Base-by-base conservation (phyloP, 2,888 invertebrate genomes). In the Harmothoe impar region DNA sequence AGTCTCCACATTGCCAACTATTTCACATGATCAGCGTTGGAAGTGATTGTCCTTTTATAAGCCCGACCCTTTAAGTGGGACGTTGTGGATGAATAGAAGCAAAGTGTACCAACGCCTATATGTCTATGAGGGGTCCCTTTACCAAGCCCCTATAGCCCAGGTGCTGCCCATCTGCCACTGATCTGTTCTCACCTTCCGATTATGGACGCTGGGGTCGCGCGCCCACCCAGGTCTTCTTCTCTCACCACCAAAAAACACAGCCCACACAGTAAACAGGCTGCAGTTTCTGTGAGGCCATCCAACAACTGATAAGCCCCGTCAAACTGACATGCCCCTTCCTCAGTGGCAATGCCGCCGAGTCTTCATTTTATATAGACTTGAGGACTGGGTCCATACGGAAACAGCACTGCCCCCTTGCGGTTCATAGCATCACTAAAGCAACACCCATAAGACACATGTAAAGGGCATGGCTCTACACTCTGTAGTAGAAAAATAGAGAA, bases 141-240 rank as follows among this genome's bases (percentile, higher is more conserved):
- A 43, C 43, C 43, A 43, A n/a, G n/a, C n/a, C n/a, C n/a, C n/a
- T n/a, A 43, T 43, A 10, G 81, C 5, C 35, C 81, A 81, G 15
- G 81, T 81, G 81, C 33, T 23, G 81, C 17, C 10, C 81, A 81
- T 43, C 20, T 81, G 81, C 72, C 15, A 15, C 72, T 72, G 72
- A 72, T 72, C 72, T 72, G 72, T 72, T 72, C 72, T 72, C 72
- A 29, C 72, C 72, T 72, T 15, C 72, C 72, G 72, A 29, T 72
- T 29, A 25, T 29, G 72, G 72, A 72, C 72, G 68, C n/a, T 15
- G 68, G 68, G 12, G 17, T 15, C 17, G 15, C 17, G 68, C 5
- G n/a, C 72, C 31, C n/a, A 72, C n/a, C 43, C 43, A 43, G 43
- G 43, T 43, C 43, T 43, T 43, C 43, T 43, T 43, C 43, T 10